These are phyloP conservation scores for Lasiommata megera DNA, from an alignment of 2,888 invertebrate genomes.

Conservation along the genomic window DNA sequence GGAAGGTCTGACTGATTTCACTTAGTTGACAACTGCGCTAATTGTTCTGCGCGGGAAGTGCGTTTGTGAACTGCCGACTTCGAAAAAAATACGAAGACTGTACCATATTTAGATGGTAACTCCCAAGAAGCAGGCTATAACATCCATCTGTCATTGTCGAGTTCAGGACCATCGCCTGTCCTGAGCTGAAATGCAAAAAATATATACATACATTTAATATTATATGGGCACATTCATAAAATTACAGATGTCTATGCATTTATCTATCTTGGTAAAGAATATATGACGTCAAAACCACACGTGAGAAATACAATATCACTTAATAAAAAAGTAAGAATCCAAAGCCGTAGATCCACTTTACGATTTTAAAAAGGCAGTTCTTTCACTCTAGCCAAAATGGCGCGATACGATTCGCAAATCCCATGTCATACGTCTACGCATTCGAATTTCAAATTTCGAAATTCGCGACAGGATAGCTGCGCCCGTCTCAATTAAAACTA, in stretches of 20 bases:
- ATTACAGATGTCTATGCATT: too few species aligned
- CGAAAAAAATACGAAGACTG: background rate
- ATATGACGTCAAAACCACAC: too few species aligned
- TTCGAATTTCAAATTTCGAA: conserved; percentile 67
- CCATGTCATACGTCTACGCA: conserved; percentile 36
- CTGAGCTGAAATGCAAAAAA: too few species aligned
- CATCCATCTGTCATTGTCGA: too few species aligned
- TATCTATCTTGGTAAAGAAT: too few species aligned
- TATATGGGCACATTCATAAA: too few species aligned
- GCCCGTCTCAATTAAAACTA: conserved; percentile 53
- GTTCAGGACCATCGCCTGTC: too few species aligned
- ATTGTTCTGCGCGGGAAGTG: conserved; percentile 27
- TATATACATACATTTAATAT: too few species aligned
- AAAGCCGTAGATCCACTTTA: too few species aligned
- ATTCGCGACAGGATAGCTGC: conserved; percentile 55
- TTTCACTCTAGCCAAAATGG: background rate
- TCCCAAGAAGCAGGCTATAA: too few species aligned
- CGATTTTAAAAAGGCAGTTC: background rate
- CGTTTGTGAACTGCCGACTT: background rate
- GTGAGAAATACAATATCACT: too few species aligned
- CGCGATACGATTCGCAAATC: conserved; percentile 7
- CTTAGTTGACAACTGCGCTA: conserved; percentile 37
- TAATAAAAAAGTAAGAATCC: background rate
- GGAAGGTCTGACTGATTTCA: conserved; percentile 70
- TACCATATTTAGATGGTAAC: too few species aligned